Conservation (phyloP, 1,140 invertebrate genomes). For the Caenorhabditis inopinata region DNA sequence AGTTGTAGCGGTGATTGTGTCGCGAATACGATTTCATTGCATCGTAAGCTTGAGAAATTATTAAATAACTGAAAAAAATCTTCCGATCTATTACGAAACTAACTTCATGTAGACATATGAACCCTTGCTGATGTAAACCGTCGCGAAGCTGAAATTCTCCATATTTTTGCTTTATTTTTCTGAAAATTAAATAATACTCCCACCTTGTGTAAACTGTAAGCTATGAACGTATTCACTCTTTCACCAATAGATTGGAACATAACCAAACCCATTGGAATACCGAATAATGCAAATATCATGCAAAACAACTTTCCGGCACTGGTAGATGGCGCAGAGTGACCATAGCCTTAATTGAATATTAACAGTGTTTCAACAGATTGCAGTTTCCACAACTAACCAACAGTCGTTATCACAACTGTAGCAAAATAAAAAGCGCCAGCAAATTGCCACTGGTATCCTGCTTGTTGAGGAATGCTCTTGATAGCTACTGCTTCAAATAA, state of each 20-base stretch:
- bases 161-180: too few species aligned
- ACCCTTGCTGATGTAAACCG: conserved; percentile 26
- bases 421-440: conserved; percentile 97
- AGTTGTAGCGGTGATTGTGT: too few species aligned
- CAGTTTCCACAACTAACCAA: conserved; percentile 78
- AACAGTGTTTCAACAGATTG: too few species aligned
- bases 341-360: conserved; percentile 68
- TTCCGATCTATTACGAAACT: too few species aligned
- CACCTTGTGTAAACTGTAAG: conserved; percentile 77
- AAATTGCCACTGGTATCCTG: conserved; percentile 94
- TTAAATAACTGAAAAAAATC: too few species aligned
- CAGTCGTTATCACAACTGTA: conserved; percentile 95
- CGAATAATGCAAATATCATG: conserved; percentile 67
- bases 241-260: conserved; percentile 99
- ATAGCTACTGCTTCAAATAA: conserved; percentile 89
- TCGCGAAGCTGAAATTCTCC: conserved; percentile 44
- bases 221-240: conserved; percentile 89
- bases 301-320: conserved; percentile 67
- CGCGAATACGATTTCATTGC: too few species aligned
- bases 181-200: not conserved
- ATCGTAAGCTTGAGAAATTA: too few species aligned
- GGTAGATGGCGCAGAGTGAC: conserved; percentile 67
- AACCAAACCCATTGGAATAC: conserved; percentile 81
- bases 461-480: conserved; percentile 91
- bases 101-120: conserved; percentile 44